A percentile compares a stretch with the other conserved stretches of the same genome.
Evolutionary conservation across 1,140 invertebrate genomes (phyloP).

Genomic region (Conus betulinus): DNA sequence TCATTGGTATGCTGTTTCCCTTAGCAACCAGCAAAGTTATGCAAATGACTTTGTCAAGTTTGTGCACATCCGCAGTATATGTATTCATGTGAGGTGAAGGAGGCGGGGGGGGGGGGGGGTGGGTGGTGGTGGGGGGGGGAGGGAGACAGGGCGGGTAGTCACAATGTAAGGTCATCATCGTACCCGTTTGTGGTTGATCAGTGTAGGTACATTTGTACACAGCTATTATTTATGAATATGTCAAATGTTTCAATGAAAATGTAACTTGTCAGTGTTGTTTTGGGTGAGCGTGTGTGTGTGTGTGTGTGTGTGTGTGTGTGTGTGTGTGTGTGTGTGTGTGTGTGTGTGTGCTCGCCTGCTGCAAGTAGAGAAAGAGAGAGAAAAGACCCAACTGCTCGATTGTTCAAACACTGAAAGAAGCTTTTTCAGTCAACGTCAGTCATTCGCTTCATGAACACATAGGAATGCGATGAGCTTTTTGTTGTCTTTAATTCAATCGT

Average conservation of each 20-base stretch:
- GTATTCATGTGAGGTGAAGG: no score
- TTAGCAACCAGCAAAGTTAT: no score
- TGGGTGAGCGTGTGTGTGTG: not conserved
- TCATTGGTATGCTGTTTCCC: no score
- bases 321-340: conserved; percentile 2
- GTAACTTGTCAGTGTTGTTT: not conserved
- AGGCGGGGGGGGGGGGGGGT: no score
- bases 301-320: conserved; percentile 7
- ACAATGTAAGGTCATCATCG: no score
- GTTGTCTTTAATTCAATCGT: not conserved
- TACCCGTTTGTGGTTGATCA: no score
- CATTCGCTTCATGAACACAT: not conserved
- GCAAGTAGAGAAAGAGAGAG: not conserved
- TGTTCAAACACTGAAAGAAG: not conserved
- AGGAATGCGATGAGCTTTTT: not conserved
- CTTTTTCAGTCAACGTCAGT: not conserved
- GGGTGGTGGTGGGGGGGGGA: no score
- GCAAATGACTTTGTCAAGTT: no score
- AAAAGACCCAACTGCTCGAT: not conserved
- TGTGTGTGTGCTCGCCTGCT: no score
- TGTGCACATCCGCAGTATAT: no score
- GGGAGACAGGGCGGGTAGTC: no score
- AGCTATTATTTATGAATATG: not conserved
- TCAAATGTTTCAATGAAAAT: not conserved
- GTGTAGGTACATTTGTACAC: no score